A percentile compares a stretch with the other conserved stretches of the same genome.
Evolutionary conservation across 2,113 vertebrate genomes (phyloP).

Genomic region (Silurus meridionalis): DNA sequence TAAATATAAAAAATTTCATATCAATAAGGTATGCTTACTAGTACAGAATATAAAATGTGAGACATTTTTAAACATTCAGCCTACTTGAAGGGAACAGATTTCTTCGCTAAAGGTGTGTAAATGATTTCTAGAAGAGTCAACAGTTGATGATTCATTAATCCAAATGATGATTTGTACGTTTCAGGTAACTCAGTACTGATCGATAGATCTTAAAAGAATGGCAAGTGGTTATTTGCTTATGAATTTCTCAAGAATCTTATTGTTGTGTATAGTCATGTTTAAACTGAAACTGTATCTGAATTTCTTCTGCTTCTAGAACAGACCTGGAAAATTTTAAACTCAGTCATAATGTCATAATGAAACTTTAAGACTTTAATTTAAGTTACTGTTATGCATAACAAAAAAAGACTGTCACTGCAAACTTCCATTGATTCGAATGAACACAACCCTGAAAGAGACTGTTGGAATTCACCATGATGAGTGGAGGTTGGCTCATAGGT

Average conservation of each 20-base stretch:
- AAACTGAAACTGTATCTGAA: conserved; percentile 2
- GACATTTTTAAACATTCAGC: conserved; percentile 15
- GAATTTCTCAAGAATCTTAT: conserved; percentile 11
- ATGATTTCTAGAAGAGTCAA: conserved; percentile 58
- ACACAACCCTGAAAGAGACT: conserved; percentile 3
- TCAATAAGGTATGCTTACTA: background rate
- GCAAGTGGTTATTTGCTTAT: conserved; percentile 29
- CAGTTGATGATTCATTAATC: conserved; percentile 52
- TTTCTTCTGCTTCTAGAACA: background rate
- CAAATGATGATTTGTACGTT: conserved; percentile 49
- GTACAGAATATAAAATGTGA: background rate
- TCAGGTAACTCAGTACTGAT: conserved; percentile 35
- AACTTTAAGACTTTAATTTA: conserved; percentile 7
- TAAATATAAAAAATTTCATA: background rate
- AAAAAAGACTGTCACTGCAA: background rate
- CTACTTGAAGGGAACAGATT: conserved; percentile 25
- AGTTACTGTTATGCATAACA: background rate
- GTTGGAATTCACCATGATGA: conserved; percentile 26
- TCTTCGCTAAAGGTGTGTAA: conserved; percentile 50
- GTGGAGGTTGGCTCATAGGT: conserved; percentile 31
- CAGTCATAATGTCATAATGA: background rate
- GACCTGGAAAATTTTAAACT: background rate
- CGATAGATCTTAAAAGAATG: conserved; percentile 41
- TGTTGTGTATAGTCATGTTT: background rate
- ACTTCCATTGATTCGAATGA: conserved; percentile 6